A percentile compares a stretch with the other conserved stretches of the same genome.
Evolutionary conservation across 2,797 vertebrate species (phyloP).

Genomic region (Typhlichthys eigenmanni): DNA sequence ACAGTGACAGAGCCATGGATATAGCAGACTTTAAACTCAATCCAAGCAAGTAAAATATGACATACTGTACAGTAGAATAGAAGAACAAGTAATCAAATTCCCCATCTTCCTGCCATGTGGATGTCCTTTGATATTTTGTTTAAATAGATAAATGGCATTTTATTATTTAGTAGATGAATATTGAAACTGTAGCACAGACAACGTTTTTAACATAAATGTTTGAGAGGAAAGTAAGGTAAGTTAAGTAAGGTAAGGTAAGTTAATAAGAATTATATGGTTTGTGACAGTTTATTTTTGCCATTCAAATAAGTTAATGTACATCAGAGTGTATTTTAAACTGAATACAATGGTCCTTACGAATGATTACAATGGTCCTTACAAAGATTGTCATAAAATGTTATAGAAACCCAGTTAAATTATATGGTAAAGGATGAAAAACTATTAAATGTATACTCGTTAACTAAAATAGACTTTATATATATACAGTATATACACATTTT

Average conservation of each 20-base stretch:
- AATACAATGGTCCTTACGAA: too few relatives aligned
- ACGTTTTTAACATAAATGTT: too few relatives aligned
- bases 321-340: too few relatives aligned
- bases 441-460: slow-evolving; percentile 44
- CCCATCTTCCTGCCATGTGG: slow-evolving; percentile 21
- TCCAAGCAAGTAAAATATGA: slow-evolving; percentile 36
- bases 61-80: slow-evolving; percentile 13
- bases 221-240: too few relatives aligned
- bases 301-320: too few relatives aligned
- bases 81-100: slow-evolving; percentile 42
- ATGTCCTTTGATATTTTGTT: slow-evolving; percentile 5
- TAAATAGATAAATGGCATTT: background rate
- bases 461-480: slow-evolving; percentile 37
- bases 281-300: too few relatives aligned
- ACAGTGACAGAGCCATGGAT: slow-evolving; percentile 11
- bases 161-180: too few relatives aligned
- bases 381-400: slow-evolving; percentile 21
- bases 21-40: slow-evolving; percentile 11
- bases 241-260: too few relatives aligned
- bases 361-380: background rate
- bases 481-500: slow-evolving; percentile 27
- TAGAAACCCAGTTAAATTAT: slow-evolving; percentile 29
- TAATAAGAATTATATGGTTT: too few relatives aligned
- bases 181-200: too few relatives aligned
- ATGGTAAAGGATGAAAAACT: slow-evolving; percentile 30